These are phyloP conservation scores for Microcebus tavaratra DNA, from an alignment of 2,113 vertebrate species.

Conservation along the genomic window DNA sequence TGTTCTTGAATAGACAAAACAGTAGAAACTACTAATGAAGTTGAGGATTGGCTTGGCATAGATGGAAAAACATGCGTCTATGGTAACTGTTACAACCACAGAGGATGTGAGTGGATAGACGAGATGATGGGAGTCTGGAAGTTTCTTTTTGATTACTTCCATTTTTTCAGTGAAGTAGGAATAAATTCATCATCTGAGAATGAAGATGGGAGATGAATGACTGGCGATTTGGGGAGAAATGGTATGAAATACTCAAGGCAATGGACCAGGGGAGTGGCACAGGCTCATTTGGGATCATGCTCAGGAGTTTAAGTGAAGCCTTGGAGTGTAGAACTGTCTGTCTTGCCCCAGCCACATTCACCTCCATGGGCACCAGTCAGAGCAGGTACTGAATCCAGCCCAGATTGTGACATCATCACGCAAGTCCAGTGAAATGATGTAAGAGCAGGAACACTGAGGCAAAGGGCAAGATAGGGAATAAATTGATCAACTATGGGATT, in stretches of 20 bases:
- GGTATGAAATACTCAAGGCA: neutral
- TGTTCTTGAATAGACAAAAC: neutral
- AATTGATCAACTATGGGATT: neutral
- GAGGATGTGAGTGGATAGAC: neutral
- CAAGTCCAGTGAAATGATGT: neutral
- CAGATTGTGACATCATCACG: neutral
- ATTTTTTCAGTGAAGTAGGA: neutral
- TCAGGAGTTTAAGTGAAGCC: neutral
- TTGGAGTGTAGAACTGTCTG: neutral
- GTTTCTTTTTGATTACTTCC: neutral
- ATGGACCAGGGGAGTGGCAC: neutral
- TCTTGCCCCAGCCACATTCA: neutral
- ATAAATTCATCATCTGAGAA: neutral
- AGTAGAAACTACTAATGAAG: neutral
- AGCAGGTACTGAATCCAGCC: neutral
- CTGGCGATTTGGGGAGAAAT: neutral
- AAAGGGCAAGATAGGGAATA: neutral
- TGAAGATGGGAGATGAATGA: neutral
- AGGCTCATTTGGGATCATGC: neutral
- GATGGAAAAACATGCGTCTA: neutral
- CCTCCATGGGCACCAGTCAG: neutral
- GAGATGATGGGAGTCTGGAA: neutral
- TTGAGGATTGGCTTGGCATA: neutral
- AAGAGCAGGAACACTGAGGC: neutral
- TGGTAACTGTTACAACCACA: neutral